These are phyloP conservation scores for Fistularia tabacaria DNA, from an alignment of 2,797 vertebrate genomes.

Conservation along the genomic window DNA sequence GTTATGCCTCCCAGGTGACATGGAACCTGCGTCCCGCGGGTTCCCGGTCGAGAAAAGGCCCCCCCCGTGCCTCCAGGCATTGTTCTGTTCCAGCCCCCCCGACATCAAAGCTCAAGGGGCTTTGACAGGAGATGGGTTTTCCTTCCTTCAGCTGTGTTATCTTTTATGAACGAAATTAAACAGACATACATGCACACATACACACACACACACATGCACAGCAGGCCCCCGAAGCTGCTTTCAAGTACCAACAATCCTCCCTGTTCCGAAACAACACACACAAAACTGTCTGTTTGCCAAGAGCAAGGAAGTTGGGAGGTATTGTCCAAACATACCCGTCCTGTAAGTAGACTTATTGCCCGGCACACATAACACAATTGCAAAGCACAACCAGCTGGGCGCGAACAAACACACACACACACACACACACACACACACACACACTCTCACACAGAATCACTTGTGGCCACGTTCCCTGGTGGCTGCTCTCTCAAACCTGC, in stretches of 20 bases:
- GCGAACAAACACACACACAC: slow-evolving; percentile 30
- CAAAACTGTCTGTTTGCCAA: slow-evolving; percentile 65
- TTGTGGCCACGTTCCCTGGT: no score
- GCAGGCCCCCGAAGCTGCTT: slow-evolving; percentile 52
- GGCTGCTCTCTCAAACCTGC: no score
- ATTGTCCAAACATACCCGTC: slow-evolving; percentile 64
- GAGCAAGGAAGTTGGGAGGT: slow-evolving; percentile 67
- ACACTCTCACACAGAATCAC: slow-evolving; percentile 46
- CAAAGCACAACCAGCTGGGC: no score
- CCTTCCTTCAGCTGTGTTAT: slow-evolving; percentile 70
- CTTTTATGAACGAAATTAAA: slow-evolving; percentile 74
- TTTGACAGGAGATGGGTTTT: slow-evolving; percentile 66
- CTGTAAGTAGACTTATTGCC: slow-evolving; percentile 68
- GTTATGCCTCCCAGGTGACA: slow-evolving; percentile 30
- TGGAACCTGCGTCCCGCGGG: slow-evolving; percentile 8
- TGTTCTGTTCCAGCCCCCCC: slow-evolving; percentile 62
- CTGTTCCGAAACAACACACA: slow-evolving; percentile 59
- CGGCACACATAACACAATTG: slow-evolving; percentile 34
- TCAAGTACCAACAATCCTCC: slow-evolving; percentile 69
- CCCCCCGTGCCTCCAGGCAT: slow-evolving; percentile 44
- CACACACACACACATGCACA: slow-evolving; percentile 28
- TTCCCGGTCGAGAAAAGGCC: slow-evolving; percentile 35
- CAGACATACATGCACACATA: slow-evolving; percentile 58
- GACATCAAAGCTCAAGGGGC: slow-evolving; percentile 66
- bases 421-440: slow-evolving; percentile 39